Evolutionary conservation across 2,113 vertebrate species (phyloP).

Genomic region (Rattus norvegicus): GRCr8 NC_086025.1:134062001-134062500

Average conservation of each 20-base stretch:
- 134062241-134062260: neutral
- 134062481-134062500: neutral
- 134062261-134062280: neutral
- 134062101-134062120: neutral
- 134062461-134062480: neutral
- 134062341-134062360: neutral
- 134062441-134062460: neutral
- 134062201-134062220: neutral
- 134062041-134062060: neutral
- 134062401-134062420: neutral
- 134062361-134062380: neutral
- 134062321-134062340: neutral
- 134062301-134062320: neutral
- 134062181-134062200: neutral
- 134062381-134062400: neutral
- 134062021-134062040: neutral
- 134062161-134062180: neutral
- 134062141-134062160: accelerated
- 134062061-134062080: neutral
- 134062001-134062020: neutral
- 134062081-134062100: neutral
- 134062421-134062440: neutral
- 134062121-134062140: neutral
- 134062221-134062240: neutral
- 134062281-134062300: neutral